Evolutionary conservation across 2,797 vertebrate genomes (phyloP), one percentile per base, ranked within the genome.

Genomic region (Gorsachius magnificus): DNA sequence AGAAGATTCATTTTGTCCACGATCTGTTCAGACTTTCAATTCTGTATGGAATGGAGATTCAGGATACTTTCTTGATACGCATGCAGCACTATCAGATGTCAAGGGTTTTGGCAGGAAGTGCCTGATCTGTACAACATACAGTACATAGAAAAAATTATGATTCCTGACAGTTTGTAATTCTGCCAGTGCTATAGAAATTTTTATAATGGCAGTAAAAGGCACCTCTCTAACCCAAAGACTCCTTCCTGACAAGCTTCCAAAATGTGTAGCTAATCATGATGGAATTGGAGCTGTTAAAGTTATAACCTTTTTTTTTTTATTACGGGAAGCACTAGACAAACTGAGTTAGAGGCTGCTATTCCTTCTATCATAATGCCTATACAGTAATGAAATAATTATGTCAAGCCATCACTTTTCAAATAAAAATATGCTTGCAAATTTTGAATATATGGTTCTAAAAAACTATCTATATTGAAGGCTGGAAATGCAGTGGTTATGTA

Each of bases 241-340:
- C 33, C 54, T 65, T 69, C 41, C 51, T 93, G 78, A 50, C 82
- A 91, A 85, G 53, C 60, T 95, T 89, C 71, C 46, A 91, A 90
- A 95, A 66, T 79, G 41, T 35, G 83, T 48, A 90, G 80, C 58
- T 94, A 91, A 93, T 95, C 80, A 83, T 76, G 81, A 94, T 41
- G 45, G 36, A 87, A 93, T 54, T 66, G 45, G 66, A 93, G 70
- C 72, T 87, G 58, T 81, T 95, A 72, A 93, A 88, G 74, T 79
- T 91, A 88, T 19, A 74, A 81, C 50, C 36, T 18, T 87, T 95
- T 79, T 85, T 50, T 77, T 90, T 92, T 87, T 36, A 80, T 75
- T 61, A 91, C 1, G 8, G 57, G 93, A 89, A 85, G 72, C 58
- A 69, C 33, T 63, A 88, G n/a, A 87, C 79, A 90, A 88, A 86